Evolutionary conservation across 1,140 invertebrate species (phyloP).

Genomic region (Brachionus plicatilis): DNA sequence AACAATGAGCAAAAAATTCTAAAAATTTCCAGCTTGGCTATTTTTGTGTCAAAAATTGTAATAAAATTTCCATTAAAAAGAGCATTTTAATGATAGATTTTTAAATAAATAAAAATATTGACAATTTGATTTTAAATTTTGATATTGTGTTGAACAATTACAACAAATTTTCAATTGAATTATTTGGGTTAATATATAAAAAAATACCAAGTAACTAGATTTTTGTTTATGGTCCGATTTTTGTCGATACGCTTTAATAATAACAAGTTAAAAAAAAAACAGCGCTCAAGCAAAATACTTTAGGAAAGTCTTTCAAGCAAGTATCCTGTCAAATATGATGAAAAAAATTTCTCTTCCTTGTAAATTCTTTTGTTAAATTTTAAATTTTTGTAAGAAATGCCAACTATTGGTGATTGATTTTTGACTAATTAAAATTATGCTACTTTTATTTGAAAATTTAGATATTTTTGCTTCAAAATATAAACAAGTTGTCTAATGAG

Average conservation of each 20-base stretch:
- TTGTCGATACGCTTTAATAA: not conserved
- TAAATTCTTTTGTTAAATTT: not conserved
- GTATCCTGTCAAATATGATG: not conserved
- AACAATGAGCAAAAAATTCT: not conserved
- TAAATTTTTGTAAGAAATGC: not conserved
- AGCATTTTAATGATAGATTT: not conserved
- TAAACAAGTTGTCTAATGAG: not conserved
- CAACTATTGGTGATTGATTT: not conserved
- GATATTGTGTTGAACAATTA: not conserved
- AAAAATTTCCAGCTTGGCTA: not conserved
- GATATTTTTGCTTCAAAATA: not conserved
- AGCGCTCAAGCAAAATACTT: not conserved
- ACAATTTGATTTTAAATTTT: not conserved
- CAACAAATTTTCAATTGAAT: not conserved
- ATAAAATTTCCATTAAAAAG: not conserved
- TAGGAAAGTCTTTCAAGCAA: not conserved
- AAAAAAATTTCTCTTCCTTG: not conserved
- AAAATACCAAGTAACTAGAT: too few species aligned
- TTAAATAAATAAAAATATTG: not conserved
- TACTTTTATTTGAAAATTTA: not conserved
- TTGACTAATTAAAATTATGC: not conserved
- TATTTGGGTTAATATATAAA: not conserved
- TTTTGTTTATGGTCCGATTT: not conserved
- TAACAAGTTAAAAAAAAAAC: not conserved
- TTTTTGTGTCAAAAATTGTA: not conserved